Conservation (phyloP, 2,797 vertebrate genomes). For the Pseudochromis fuscus region DNA sequence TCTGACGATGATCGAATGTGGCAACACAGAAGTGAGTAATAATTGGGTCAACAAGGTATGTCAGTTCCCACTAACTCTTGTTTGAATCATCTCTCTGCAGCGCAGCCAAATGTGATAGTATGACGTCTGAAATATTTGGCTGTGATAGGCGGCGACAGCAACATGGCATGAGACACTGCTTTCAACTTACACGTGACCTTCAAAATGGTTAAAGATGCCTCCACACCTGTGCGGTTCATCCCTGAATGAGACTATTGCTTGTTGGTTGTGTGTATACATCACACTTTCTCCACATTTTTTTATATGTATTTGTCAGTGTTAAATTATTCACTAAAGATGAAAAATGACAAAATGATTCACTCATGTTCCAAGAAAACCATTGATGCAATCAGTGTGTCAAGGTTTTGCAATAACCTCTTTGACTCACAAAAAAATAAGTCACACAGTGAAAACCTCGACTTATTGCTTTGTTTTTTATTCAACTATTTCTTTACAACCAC, state of each 20-base stretch:
- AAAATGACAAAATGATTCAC: background rate
- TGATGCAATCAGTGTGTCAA: background rate
- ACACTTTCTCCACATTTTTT: background rate
- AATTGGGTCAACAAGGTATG: conserved; percentile 83
- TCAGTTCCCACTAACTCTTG: conserved; percentile 73
- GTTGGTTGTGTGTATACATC: background rate
- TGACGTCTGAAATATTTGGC: conserved; percentile 69
- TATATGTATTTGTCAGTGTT: background rate
- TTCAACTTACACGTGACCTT: conserved; percentile 36
- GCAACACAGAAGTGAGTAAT: conserved; percentile 82
- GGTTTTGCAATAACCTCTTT: conserved; percentile 33
- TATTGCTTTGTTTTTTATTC: conserved; percentile 41
- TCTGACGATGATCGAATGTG: conserved; percentile 75
- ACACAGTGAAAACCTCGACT: conserved; percentile 9
- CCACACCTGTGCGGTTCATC: conserved; percentile 6
- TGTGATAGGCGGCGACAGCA: conserved; percentile 60
- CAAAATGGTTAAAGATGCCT: conserved; percentile 18
- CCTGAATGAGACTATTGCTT: background rate
- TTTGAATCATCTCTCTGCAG: conserved; percentile 77
- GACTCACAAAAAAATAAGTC: conserved; percentile 26
- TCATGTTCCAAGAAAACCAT: background rate
- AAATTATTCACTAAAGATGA: background rate
- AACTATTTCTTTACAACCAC: conserved; percentile 25
- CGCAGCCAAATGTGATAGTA: conserved; percentile 69
- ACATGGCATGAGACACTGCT: conserved; percentile 47